phyloP scores from a whole-genome alignment of 2,888 invertebrate genomes.

The Tanypteryx hageni region DNA sequence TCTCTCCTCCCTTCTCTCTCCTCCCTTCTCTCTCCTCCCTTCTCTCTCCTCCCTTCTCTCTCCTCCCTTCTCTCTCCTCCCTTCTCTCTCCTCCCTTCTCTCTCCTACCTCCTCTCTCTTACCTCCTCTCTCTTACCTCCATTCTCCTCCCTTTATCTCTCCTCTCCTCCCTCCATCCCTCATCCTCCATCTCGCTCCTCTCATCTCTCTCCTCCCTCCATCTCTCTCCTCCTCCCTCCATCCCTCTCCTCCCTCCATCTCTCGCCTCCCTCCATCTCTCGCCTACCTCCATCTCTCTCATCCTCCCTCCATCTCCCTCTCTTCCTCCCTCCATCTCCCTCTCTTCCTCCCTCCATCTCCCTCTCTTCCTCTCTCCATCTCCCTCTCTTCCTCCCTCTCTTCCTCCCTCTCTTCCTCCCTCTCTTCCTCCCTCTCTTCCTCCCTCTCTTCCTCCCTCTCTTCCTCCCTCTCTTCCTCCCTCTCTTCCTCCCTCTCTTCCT shows the following conservation, averaged over 20 bases:
- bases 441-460: too few relatives aligned
- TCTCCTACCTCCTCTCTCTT: background rate
- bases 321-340: background rate
- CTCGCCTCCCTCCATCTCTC: background rate
- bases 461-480: too few relatives aligned
- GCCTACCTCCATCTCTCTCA: background rate
- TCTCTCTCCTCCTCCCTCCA: background rate
- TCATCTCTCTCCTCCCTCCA: background rate
- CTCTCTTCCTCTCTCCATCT: background rate
- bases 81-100: background rate
- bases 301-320: too few relatives aligned
- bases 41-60: background rate
- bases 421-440: too few relatives aligned
- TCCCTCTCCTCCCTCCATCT: background rate
- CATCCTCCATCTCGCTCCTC: too few relatives aligned
- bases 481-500: too few relatives aligned
- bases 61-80: background rate
- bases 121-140: background rate
- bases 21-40: background rate
- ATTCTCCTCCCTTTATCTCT: background rate
- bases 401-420: too few relatives aligned
- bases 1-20: background rate
- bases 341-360: background rate
- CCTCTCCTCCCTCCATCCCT: background rate
- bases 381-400: background rate